Percentiles rank a stretch among this genome's conserved stretches.
Conservation (phyloP, 2,113 vertebrate genomes). For the Coturnix japonica region DNA sequence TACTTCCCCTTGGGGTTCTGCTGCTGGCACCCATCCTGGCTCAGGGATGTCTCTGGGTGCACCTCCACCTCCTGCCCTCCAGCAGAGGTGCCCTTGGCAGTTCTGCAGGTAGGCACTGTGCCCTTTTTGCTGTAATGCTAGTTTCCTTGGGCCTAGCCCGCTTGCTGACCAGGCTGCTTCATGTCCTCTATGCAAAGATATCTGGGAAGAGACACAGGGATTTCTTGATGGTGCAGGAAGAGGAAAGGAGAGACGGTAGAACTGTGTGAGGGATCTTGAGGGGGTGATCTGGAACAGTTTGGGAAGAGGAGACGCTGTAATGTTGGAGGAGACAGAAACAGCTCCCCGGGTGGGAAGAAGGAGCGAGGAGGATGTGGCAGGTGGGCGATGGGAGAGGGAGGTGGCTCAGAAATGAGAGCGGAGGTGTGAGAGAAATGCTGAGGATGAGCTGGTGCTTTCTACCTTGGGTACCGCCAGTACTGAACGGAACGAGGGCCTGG, state of each 20-base stretch:
- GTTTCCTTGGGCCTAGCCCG: not conserved
- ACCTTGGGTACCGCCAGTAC: not conserved
- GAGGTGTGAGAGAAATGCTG: conserved; percentile 7
- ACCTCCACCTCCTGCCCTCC: not conserved
- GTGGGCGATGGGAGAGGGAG: not conserved
- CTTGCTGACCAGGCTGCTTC: not conserved
- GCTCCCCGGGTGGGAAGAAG: not conserved
- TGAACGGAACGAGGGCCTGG: not conserved
- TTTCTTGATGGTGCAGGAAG: not conserved
- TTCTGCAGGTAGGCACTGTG: not conserved
- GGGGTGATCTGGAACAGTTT: not conserved
- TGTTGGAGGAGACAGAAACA: conserved; percentile 19
- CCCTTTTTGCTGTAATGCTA: not conserved
- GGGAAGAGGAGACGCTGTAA: not conserved
- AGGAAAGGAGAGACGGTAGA: not conserved
- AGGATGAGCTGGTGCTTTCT: conserved; percentile 5
- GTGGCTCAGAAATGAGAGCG: not conserved
- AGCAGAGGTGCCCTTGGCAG: not conserved
- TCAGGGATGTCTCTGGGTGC: not conserved
- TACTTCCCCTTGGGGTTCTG: not conserved
- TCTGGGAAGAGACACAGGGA: rapidly evolving
- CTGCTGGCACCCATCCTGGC: not conserved
- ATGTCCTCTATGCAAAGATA: not conserved
- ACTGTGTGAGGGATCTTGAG: not conserved
- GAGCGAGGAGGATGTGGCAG: not conserved